Base-by-base conservation (phyloP, 2,113 vertebrate genomes). In the Piaya cayana region DNA sequence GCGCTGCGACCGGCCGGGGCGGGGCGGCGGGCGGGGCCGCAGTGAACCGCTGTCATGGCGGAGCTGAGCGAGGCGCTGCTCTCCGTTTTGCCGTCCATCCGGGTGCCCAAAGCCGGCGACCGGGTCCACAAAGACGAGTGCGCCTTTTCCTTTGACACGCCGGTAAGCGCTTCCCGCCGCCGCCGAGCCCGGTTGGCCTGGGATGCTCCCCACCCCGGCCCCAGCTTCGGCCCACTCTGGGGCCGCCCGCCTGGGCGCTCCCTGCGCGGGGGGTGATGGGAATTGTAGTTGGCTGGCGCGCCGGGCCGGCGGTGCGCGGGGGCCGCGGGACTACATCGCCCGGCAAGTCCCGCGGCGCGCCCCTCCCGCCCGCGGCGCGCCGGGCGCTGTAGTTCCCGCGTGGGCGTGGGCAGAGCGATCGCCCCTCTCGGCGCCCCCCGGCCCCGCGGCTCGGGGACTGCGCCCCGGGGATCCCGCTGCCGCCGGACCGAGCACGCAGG, bases 81-180 rank as follows among this genome's bases (percentile, higher is more conserved):
- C 96, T 99, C 99, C 88, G 99, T 99, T 79, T 97, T 99, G 97
- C 98, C 99, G 96, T 98, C 98, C 91, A 99, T 99, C 97, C 99
- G 99, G 79, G 98, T 99, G 58, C 99, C 99, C 63, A 98, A 99
- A 97, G 98, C 99, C 90, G 99, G 99, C 81, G 99, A 99, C 98
- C 98, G 99, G 78, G 99, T 99, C 96, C 99, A 99, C 98, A 99
- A 99, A 98, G 99, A 99, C 97, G 99, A 99, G 97, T 99, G 99
- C 98, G 99, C 99, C 97, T 99, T 99, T 97, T 99, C 99, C 92
- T 99, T 99, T 97, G 97, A 99, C 92, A 98, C 98, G 27, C 99
- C 99, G 98, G 99, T 99, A 98, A 98, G 96, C 76, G 84, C 81
- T 4, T 15, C 45, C 19, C n/a, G 23, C 19, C 5, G 47, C 72